Percentiles rank a stretch among this genome's conserved stretches.
Conservation (phyloP, 2,113 vertebrate species). For the Catharus bicknelli region DNA sequence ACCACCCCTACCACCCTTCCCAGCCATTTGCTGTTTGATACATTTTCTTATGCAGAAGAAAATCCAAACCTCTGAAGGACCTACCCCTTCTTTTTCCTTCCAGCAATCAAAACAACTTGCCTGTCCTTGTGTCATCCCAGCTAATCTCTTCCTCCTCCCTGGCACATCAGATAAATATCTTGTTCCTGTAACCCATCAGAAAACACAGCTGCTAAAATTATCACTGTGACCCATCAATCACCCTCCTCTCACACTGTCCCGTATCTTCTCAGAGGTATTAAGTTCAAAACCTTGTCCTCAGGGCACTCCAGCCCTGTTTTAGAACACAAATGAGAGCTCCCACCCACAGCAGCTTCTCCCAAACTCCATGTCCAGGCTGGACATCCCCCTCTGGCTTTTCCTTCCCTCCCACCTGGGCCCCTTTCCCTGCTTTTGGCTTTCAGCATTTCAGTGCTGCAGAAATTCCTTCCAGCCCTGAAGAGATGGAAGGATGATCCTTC, state of each 20-base stretch:
- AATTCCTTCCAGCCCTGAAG: background rate
- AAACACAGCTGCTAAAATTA: conserved; percentile 34
- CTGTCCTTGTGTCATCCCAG: background rate
- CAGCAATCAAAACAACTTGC: background rate
- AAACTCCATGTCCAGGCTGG: background rate
- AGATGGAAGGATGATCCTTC: background rate
- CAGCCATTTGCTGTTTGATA: background rate
- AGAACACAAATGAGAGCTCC: background rate
- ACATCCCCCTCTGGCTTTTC: background rate
- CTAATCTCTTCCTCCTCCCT: background rate
- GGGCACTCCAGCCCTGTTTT: background rate
- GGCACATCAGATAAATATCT: conserved; percentile 2
- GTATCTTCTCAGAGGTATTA: background rate
- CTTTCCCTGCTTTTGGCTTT: background rate
- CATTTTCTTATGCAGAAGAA: background rate
- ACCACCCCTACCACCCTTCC: background rate
- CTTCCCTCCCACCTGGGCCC: background rate
- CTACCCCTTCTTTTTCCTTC: background rate
- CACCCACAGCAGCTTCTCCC: background rate
- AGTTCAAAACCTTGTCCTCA: background rate
- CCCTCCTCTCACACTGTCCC: background rate
- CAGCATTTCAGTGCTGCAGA: background rate
- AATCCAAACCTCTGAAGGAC: background rate
- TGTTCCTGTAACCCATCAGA: background rate
- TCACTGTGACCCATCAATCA: background rate